phyloP scores from a whole-genome alignment of 23 tunicate species.

The Corella eumyota region DNA sequence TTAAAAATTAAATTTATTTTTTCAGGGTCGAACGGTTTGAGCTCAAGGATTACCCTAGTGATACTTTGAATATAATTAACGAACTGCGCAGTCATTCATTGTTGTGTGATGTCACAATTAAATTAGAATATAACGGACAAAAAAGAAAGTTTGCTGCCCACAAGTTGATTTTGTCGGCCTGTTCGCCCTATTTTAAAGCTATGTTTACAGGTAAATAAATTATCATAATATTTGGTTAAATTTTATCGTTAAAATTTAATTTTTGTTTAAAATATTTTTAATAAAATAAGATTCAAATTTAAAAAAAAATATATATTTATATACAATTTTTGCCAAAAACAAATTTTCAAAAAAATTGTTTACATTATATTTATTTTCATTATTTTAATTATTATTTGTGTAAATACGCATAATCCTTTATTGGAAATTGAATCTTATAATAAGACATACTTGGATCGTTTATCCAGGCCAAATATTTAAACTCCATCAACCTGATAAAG shows the following conservation, averaged over 20 bases:
- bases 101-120: constrained; percentile 90
- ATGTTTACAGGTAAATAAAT: constrained; percentile 93
- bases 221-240: neutral
- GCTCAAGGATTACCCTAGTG: constrained; percentile 70
- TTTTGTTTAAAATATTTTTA: no score
- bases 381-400: no score
- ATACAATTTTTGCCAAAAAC: no score
- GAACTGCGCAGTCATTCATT: constrained; percentile 56
- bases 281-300: no score
- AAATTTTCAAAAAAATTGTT: no score
- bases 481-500: no score
- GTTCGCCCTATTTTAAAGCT: constrained; percentile 87
- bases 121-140: constrained; percentile 66
- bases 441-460: no score
- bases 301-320: no score
- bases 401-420: no score
- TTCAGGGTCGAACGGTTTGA: constrained; percentile 63
- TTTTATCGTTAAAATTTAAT: neutral
- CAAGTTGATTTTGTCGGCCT: constrained; percentile 69
- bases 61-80: constrained; percentile 51
- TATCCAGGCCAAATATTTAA: no score
- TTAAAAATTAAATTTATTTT: neutral
- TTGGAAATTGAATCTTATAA: no score
- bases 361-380: no score
- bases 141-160: constrained; percentile 76